Evolutionary conservation across 30 jellyfish, hydroid and myxozoan genomes (phyloP), one percentile per base, ranked within the genome.

Genomic region (Cassiopea xamachana): DNA sequence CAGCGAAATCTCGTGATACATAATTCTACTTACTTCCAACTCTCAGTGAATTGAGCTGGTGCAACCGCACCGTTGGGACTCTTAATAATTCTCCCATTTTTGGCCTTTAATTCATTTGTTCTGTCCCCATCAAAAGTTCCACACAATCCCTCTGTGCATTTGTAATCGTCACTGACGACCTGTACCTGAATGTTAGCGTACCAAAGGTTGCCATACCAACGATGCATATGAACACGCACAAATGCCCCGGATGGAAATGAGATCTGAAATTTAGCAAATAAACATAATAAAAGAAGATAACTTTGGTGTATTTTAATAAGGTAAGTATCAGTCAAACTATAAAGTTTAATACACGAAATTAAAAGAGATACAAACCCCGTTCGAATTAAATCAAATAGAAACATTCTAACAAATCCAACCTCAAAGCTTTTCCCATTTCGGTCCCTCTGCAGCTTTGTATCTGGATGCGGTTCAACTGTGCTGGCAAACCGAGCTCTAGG

Each of bases 401-500:
- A n/a, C 7, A 83, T 60, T 14, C 9, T 6, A 16, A 17, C 6
- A 6, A 43, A 6, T 17, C 9, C 15, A 72, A 94, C 98, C 96
- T 76, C 89, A 75, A 89, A 94, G 48, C 96, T 90, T 59, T 86
- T 94, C 86, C 98, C 98, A 69, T 94, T 94, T n/a, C 93, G 85
- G 75, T 83, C 84, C 72, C 98, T 80, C 47, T 70, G 79, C 39
- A 94, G 39, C 17, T 81, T 89, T 4, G 97, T 87, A 14, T 90
- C 98, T 55, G 90, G 88, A 46, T 90, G 96, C 18, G 98, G 98
- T 73, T 94, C 82, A n/a, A 87, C 97, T 17, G 92, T 89, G 82
- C 97, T 87, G 7, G 98, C 97, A 81, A 83, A 94, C 45, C 96
- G 74, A 14, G 97, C 98, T 43, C 97, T 74, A 46, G 98, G 98